A percentile compares a stretch with the other conserved stretches of the same genome.
Conservation (phyloP, 2,888 invertebrate species). For the Ligdia adustata region DNA sequence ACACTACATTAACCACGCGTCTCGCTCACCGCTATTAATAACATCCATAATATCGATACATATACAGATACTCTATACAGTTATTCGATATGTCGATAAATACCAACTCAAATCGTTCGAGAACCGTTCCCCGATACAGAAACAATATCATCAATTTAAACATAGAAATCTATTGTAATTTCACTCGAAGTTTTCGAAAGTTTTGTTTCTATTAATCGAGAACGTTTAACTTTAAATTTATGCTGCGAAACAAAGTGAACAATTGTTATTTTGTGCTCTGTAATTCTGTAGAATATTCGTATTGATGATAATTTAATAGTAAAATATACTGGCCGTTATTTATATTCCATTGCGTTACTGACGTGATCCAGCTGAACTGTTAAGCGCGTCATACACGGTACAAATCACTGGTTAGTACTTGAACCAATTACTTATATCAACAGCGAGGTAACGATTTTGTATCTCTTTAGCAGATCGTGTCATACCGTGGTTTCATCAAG, state of each 20-base stretch:
- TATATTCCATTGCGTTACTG: too few relatives aligned
- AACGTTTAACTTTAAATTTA: conserved; percentile 29
- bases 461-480: too few relatives aligned
- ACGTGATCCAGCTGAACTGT: too few relatives aligned
- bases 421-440: too few relatives aligned
- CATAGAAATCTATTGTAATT: conserved; percentile 31
- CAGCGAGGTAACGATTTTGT: too few relatives aligned
- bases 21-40: conserved; percentile 7
- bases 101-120: conserved; percentile 18
- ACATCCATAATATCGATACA: conserved; percentile 4
- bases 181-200: conserved; percentile 24
- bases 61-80: too few relatives aligned
- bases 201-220: conserved; percentile 24
- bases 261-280: conserved; percentile 26
- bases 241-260: conserved; percentile 23
- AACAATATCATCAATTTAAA: conserved; percentile 21
- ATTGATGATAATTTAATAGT: too few relatives aligned
- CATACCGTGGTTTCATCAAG: too few relatives aligned
- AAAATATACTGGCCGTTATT: too few relatives aligned
- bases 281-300: conserved; percentile 36
- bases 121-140: conserved; percentile 16
- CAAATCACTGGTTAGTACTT: too few relatives aligned
- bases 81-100: conserved; percentile 16
- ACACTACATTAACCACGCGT: conserved; percentile 12
- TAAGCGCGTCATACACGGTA: too few relatives aligned